Evolutionary conservation across 2,113 vertebrate genomes (phyloP).

Genomic region (Herpailurus yagouaroundi): DNA sequence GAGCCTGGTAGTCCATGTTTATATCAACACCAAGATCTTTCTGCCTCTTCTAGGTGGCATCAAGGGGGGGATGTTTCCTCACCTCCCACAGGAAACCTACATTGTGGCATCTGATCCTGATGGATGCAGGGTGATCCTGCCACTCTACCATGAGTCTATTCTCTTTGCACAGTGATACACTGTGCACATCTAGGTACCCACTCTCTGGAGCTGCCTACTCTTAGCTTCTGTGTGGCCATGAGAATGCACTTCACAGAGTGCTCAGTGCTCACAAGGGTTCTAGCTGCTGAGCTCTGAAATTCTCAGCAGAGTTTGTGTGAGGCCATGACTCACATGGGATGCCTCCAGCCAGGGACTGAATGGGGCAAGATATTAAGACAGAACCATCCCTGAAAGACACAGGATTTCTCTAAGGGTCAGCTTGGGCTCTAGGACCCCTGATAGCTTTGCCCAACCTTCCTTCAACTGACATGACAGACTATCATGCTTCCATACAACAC

Average conservation of each 20-base stretch:
- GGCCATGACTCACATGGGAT: no score
- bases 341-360: neutral
- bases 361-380: neutral
- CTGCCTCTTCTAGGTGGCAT: neutral
- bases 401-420: neutral
- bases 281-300: neutral
- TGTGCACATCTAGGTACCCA: neutral
- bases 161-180: neutral
- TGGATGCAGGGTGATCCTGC: neutral
- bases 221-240: neutral
- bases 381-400: neutral
- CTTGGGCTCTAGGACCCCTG: neutral
- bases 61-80: neutral
- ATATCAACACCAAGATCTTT: neutral
- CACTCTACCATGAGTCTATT: neutral
- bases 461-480: neutral
- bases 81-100: neutral
- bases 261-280: neutral
- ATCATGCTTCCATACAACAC: fast-evolving
- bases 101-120: neutral
- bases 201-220: neutral
- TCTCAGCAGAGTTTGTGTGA: neutral
- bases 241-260: neutral
- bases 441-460: neutral
- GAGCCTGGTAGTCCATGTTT: neutral